Conservation (phyloP, 2,888 invertebrate species). For the Pyrrhia umbra region DNA sequence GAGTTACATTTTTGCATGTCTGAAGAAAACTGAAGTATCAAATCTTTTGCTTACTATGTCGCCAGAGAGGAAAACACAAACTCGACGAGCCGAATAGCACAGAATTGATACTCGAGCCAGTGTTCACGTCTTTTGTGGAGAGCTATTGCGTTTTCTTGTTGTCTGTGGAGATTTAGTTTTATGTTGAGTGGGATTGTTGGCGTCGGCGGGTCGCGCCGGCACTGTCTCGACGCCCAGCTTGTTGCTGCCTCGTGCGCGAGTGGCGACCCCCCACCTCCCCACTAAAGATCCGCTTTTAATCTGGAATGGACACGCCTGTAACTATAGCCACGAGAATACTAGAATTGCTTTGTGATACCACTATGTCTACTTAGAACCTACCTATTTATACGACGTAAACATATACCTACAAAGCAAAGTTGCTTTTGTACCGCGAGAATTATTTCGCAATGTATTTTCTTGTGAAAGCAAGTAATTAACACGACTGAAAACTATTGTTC, state of each 20-base stretch:
- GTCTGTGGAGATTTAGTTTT: slow-evolving; percentile 82
- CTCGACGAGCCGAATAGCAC: slow-evolving; percentile 57
- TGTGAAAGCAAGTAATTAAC: too few species aligned
- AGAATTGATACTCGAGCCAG: slow-evolving; percentile 71
- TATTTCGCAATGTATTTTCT: not conserved
- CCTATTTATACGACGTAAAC: slow-evolving; percentile 42
- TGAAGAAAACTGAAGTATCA: slow-evolving; percentile 26
- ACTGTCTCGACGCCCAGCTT: slow-evolving; percentile 75
- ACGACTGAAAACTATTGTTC: not conserved
- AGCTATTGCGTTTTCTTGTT: slow-evolving; percentile 77
- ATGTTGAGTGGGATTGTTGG: slow-evolving; percentile 84
- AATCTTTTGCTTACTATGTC: slow-evolving; percentile 46
- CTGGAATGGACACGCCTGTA: slow-evolving; percentile 61
- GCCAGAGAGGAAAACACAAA: slow-evolving; percentile 54
- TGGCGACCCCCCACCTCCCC: slow-evolving; percentile 52
- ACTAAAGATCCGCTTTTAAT: slow-evolving; percentile 67
- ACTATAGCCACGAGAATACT: slow-evolving; percentile 46
- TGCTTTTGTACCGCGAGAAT: not conserved
- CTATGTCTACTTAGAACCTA: slow-evolving; percentile 33
- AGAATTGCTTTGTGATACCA: slow-evolving; percentile 49
- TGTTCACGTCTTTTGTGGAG: slow-evolving; percentile 73
- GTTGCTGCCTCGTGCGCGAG: slow-evolving; percentile 70
- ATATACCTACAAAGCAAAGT: slow-evolving; percentile 32
- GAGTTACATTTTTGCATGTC: slow-evolving; percentile 27
- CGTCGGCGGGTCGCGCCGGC: slow-evolving; percentile 83